Evolutionary conservation across 2,888 invertebrate genomes (phyloP), one percentile per base, ranked within the genome.

Genomic region (Eugnorisma glareosa): DNA sequence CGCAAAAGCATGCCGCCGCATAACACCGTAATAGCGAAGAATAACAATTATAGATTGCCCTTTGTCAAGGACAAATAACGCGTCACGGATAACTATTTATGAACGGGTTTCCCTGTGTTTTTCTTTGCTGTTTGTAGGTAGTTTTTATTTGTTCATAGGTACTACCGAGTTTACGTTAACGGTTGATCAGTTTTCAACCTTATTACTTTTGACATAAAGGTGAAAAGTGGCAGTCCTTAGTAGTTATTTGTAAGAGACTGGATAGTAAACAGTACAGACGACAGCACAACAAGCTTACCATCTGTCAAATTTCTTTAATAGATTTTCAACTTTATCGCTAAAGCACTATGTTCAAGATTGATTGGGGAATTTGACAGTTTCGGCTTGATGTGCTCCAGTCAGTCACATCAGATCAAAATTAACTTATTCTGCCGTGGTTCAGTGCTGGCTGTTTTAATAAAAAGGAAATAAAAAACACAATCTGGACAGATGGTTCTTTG

Each of bases 1-100:
- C 48, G 35, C 48, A 48, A 40, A 13, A 48, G 31, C 75, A n/a
- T 45, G 80, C 13, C 35, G 13, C 10, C n/a, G 66, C 67, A 67
- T 61, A 35, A 59, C 31, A 51, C 28, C 35, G 31, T 37, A 69
- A 31, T 31, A 63, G 15, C 2, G 10, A 31, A 61, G 10, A 37
- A 71, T n/a, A 63, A 21, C n/a, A 28, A 68, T n/a, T n/a, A n/a
- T 63, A 72, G 15, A 61, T 63, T 77, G 37, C 11, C 35, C 37
- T n/a, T 13, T 76, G 35, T 45, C 82, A 79, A 79, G 82, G 67
- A 45, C 67, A 40, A 63, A n/a, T 35, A 54, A 37, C 10, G 51
- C 61, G 77, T 82, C 76, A 75, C 28, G 31, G 4, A 28, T 51
- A 8, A n/a, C 10, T 51, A n/a, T 75, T 73, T 59, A 40, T 15